A percentile compares a stretch with the other conserved stretches of the same genome.
These are phyloP conservation scores for Anguilla anguilla DNA, from an alignment of 2,797 vertebrate species.

Conservation along the genomic window DNA sequence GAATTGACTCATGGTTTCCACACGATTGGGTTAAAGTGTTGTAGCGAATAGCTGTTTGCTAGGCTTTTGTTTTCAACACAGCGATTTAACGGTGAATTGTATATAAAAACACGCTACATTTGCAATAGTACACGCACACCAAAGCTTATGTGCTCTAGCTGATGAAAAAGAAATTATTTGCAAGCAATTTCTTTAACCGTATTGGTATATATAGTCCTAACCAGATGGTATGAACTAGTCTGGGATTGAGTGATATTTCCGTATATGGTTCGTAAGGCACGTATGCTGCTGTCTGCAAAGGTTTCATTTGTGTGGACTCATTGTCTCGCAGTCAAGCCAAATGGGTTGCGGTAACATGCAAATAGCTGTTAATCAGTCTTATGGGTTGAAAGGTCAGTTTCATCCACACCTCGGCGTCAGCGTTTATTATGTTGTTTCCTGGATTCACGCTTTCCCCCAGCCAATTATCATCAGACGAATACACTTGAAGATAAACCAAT, in stretches of 20 bases:
- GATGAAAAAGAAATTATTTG: background rate
- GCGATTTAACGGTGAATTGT: background rate
- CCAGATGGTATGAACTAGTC: background rate
- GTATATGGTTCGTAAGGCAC: background rate
- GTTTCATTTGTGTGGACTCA: background rate
- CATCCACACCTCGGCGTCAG: background rate
- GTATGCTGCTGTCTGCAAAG: background rate
- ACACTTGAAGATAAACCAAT: background rate
- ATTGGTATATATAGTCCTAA: background rate
- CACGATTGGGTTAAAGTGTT: background rate
- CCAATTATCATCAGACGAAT: background rate
- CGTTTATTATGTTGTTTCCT: slow-evolving; percentile 14
- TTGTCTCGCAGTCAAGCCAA: background rate
- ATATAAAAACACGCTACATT: background rate
- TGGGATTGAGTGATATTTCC: background rate
- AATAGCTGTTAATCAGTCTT: slow-evolving; percentile 3
- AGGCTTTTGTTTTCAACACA: background rate
- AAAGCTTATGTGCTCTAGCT: background rate
- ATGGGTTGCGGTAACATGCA: background rate
- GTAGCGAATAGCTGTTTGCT: background rate
- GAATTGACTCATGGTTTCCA: background rate
- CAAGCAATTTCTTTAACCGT: background rate
- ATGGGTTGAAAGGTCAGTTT: background rate
- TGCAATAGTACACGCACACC: background rate
- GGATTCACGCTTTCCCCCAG: background rate